Percentiles rank a stretch among this genome's conserved stretches.
Evolutionary conservation across 2,888 invertebrate species (phyloP).

Genomic region (Drosophila histrio): DNA sequence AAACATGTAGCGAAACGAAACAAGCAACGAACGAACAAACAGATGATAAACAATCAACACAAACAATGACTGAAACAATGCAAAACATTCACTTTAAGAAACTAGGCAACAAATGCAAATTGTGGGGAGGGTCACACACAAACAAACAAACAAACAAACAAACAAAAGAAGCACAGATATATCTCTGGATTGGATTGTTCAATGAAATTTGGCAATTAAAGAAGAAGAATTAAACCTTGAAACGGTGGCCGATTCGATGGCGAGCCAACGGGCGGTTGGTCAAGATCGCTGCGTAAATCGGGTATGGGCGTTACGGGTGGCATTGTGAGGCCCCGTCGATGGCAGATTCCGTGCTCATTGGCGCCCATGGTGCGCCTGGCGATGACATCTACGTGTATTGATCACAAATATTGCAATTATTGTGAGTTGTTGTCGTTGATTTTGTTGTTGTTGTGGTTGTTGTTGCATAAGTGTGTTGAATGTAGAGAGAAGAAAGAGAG

Average conservation of each 20-base stretch:
- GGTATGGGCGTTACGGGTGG: conserved; percentile 93
- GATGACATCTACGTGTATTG: conserved; percentile 76
- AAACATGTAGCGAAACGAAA: conserved; percentile 14
- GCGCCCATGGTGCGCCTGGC: conserved; percentile 84
- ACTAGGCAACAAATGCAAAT: conserved; percentile 53
- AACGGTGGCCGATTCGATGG: conserved; percentile 84
- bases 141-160: conserved; percentile 10
- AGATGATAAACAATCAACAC: conserved; percentile 45
- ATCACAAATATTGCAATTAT: conserved; percentile 23
- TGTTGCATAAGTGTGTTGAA: conserved; percentile 44
- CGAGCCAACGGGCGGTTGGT: conserved; percentile 82
- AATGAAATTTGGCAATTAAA: conserved; percentile 13
- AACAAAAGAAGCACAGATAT: conserved; percentile 16
- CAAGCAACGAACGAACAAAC: conserved; percentile 42
- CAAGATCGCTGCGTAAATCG: conserved; percentile 89
- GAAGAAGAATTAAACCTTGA: conserved; percentile 80
- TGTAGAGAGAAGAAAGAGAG: conserved; percentile 35
- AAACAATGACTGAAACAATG: conserved; percentile 51
- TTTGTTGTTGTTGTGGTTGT: conserved; percentile 34
- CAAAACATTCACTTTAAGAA: conserved; percentile 46
- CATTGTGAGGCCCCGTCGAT: conserved; percentile 93
- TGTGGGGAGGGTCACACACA: conserved; percentile 26
- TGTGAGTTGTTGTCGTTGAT: conserved; percentile 26
- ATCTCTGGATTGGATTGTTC: background rate
- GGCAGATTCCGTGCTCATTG: conserved; percentile 94